These are phyloP conservation scores for Lacerta viridis DNA, from an alignment of 2,797 vertebrate species.

Conservation along the genomic window DNA sequence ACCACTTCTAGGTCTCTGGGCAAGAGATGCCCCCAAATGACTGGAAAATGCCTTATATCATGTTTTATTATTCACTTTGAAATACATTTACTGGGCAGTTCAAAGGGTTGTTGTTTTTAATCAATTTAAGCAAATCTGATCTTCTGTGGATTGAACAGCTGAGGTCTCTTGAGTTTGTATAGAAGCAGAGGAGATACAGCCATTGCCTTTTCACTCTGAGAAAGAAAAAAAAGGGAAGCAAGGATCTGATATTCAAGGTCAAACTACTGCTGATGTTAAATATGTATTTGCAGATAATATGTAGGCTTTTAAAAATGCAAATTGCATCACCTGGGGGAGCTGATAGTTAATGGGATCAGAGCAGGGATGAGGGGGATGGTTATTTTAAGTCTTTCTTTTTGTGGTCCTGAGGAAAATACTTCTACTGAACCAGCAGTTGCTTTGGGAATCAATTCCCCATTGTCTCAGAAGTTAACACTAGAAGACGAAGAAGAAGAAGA, in stretches of 20 bases:
- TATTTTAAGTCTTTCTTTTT: not conserved
- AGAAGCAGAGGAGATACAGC: not conserved
- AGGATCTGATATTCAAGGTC: not conserved
- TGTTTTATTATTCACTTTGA: conserved; percentile 8
- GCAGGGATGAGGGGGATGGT: too few species aligned
- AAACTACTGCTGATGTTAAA: not conserved
- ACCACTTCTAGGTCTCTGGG: not conserved
- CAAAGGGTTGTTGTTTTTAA: not conserved
- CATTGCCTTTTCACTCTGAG: not conserved
- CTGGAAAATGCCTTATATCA: not conserved
- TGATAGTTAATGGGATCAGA: too few species aligned
- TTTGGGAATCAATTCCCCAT: not conserved
- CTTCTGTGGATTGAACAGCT: not conserved
- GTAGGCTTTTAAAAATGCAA: not conserved
- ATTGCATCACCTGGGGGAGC: not conserved
- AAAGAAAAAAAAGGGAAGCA: not conserved
- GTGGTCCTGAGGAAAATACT: not conserved
- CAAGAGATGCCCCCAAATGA: not conserved
- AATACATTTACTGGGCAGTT: conserved; percentile 12
- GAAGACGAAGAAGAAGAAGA: too few species aligned
- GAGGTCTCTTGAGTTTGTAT: not conserved
- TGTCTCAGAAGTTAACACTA: not conserved
- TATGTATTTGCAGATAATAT: not conserved
- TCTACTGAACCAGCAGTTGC: not conserved
- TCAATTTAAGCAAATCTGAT: not conserved